These are phyloP conservation scores for Etia nguti DNA, from an alignment of 2,113 vertebrate species.

Conservation along the genomic window DNA sequence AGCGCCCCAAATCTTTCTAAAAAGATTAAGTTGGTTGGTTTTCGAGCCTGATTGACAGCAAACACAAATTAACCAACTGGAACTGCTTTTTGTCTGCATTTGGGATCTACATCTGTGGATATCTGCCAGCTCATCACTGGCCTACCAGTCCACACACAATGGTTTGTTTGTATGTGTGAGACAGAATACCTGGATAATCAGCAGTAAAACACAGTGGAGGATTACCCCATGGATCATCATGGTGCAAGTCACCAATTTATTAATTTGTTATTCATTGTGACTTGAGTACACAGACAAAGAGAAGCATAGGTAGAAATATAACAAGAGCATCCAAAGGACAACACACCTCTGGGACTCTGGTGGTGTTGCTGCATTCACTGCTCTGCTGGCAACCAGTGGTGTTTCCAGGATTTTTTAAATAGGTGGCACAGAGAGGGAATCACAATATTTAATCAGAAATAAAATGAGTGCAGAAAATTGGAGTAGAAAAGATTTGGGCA, in stretches of 20 bases:
- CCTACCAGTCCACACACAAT: background rate
- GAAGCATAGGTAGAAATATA: background rate
- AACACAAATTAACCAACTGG: background rate
- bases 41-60: background rate
- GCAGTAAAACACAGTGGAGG: background rate
- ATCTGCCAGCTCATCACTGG: background rate
- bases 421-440: background rate
- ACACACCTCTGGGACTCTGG: background rate
- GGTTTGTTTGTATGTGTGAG: background rate
- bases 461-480: background rate
- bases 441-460: background rate
- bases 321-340: background rate
- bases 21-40: background rate
- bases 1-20: background rate
- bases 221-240: background rate
- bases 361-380: background rate
- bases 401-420: fast-evolving
- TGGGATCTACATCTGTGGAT: background rate
- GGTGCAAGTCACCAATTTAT: background rate
- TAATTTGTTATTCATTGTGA: background rate
- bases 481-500: background rate
- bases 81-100: background rate
- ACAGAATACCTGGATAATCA: background rate
- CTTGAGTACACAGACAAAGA: background rate
- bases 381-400: background rate